Percentiles rank a stretch among this genome's conserved stretches.
Conservation (phyloP, 1,140 invertebrate genomes). For the Ceratitis capitata region DNA sequence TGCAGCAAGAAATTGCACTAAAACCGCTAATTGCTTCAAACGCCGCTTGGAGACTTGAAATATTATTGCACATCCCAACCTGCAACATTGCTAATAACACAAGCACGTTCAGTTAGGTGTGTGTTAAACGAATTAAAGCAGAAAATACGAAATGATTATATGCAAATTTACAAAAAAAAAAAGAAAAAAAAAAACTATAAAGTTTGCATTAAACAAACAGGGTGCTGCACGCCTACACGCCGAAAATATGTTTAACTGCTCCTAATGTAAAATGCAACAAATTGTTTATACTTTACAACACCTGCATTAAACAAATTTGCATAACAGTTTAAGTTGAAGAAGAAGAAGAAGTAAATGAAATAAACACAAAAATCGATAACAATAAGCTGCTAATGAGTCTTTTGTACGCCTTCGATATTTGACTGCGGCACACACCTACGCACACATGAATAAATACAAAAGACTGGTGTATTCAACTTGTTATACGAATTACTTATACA, state of each 20-base stretch:
- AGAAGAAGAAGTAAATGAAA: neutral
- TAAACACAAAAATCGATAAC: neutral
- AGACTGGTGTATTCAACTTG: neutral
- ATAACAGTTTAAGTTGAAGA: neutral
- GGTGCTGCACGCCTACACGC: neutral
- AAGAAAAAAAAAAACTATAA: neutral
- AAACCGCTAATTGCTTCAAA: neutral
- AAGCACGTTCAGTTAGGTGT: neutral
- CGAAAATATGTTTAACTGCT: neutral
- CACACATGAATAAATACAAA: neutral
- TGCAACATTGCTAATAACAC: constrained; percentile 9
- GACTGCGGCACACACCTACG: neutral
- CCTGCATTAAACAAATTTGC: constrained; percentile 3
- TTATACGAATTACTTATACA: neutral
- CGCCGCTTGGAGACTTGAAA: neutral
- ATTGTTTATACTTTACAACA: neutral
- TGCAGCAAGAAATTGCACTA: neutral
- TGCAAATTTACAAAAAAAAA: neutral
- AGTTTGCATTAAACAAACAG: neutral
- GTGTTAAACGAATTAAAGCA: neutral
- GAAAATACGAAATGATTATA: too few relatives aligned
- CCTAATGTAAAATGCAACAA: neutral
- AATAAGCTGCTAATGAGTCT: neutral
- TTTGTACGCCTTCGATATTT: neutral
- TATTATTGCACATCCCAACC: neutral